Base-by-base conservation (phyloP, 2,113 vertebrate genomes). In the Trichechus manatus region DNA sequence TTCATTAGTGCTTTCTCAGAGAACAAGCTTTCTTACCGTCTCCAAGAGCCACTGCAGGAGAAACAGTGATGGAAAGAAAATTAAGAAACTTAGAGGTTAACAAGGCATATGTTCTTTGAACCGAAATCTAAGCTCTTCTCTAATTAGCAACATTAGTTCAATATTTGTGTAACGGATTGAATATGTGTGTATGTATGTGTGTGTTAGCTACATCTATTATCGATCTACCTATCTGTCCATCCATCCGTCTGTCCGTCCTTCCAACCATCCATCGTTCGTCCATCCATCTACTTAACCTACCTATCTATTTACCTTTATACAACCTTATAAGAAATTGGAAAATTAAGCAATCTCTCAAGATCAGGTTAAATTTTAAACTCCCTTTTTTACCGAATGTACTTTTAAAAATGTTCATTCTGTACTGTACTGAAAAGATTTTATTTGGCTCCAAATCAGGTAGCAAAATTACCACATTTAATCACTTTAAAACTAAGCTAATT, bases 401-500 rank as follows among this genome's bases (percentile, higher is more conserved):
- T 97, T 96, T 36, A 23, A 82, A 94, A 75, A 44, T 33, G n/a
- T 56, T 97, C 42, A 68, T 82, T 90, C 81, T 75, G 47, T 74
- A 44, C 56, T 31, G 0, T 33, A 74, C 25, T 74, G 27, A 95
- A 80, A 95, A 87, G 83, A 91, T 89, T 93, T 94, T 92, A 87
- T 87, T 86, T 92, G 89, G 79, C 75, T 87, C 3, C 63, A 87
- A 53, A 94, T 92, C 72, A 87, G 36, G 63, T 70, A 17, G 50
- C 27, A 89, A 93, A 93, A 84, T 78, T 19, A 80, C 63, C 31
- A 81, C 53, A 94, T 74, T 81, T 87, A 84, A 95, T 95, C 93
- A 29, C 39, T 92, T 92, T 95, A 72, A 88, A 95, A 79, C 74
- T 89, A 91, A 94, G 68, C 61, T 91, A 70, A 96, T 83, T 85